Percentiles rank a stretch among this genome's conserved stretches.
phyloP scores from a whole-genome alignment of 2,797 vertebrate species.

The Emydoidea blandingii region DNA sequence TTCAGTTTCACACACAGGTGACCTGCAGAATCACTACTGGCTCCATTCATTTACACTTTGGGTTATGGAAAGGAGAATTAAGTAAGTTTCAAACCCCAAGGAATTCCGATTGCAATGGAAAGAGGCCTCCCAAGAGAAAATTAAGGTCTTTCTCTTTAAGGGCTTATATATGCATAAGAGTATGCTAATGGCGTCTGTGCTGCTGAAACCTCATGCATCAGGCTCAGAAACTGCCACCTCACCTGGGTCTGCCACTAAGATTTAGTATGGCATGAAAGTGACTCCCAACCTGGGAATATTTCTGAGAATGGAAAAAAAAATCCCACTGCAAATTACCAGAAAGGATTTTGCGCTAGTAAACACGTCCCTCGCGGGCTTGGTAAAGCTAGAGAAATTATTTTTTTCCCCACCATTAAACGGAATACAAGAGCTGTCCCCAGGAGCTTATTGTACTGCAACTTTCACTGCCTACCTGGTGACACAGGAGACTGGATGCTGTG shows the following conservation, averaged over 20 bases:
- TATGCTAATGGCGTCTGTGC: background rate
- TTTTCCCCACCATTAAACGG: background rate
- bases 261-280: background rate
- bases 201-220: background rate
- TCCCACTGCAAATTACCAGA: background rate
- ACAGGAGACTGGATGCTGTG: background rate
- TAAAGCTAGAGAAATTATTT: background rate
- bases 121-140: conserved; percentile 15
- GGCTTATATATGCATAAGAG: fast-evolving
- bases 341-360: background rate
- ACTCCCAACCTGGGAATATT: background rate
- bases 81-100: background rate
- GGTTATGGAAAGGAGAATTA: background rate
- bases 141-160: conserved; percentile 28
- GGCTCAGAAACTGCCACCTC: conserved; percentile 30
- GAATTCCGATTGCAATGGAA: background rate
- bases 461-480: conserved; percentile 8
- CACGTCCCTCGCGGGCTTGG: background rate
- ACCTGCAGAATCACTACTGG: background rate
- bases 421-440: conserved; percentile 15
- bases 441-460: background rate
- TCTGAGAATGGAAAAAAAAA: background rate
- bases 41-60: background rate
- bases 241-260: background rate
- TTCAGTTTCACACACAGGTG: background rate